phyloP scores from a whole-genome alignment of 2,113 vertebrate genomes.

The Hoplias malabaricus region DNA sequence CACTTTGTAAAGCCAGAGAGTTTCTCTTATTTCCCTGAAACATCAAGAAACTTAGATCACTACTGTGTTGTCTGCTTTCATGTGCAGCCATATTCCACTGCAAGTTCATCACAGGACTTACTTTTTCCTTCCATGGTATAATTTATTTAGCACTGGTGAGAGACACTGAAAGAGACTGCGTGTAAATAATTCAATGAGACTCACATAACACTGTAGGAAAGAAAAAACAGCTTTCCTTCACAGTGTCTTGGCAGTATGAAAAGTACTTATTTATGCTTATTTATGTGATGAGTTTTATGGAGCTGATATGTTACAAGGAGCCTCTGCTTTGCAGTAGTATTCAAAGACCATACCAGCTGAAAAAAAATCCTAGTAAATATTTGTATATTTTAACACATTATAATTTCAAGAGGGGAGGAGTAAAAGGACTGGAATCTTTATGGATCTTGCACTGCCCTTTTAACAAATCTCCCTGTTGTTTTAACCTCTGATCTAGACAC shows the following conservation, averaged over 20 bases:
- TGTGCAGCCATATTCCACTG: background rate
- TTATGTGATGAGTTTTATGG: background rate
- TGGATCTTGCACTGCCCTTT: background rate
- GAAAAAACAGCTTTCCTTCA: conserved; percentile 22
- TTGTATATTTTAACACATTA: background rate
- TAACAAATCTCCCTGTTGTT: background rate
- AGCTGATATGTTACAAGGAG: background rate
- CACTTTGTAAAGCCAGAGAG: background rate
- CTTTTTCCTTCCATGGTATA: conserved; percentile 61
- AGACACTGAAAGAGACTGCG: conserved; percentile 59
- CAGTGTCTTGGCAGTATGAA: conserved; percentile 14
- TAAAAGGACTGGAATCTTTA: background rate
- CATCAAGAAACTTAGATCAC: background rate
- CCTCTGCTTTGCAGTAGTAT: background rate
- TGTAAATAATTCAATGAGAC: conserved; percentile 82
- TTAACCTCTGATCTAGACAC: background rate
- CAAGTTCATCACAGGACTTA: conserved; percentile 14
- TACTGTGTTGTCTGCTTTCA: background rate
- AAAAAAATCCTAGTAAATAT: background rate
- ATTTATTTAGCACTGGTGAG: conserved; percentile 75
- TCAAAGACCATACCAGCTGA: background rate
- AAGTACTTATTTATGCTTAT: conserved; percentile 18
- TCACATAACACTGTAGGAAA: conserved; percentile 63
- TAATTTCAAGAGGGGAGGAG: background rate
- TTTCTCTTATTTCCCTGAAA: background rate